Conservation (phyloP, 2,797 vertebrate species). For the Hippocampus kuda region DNA sequence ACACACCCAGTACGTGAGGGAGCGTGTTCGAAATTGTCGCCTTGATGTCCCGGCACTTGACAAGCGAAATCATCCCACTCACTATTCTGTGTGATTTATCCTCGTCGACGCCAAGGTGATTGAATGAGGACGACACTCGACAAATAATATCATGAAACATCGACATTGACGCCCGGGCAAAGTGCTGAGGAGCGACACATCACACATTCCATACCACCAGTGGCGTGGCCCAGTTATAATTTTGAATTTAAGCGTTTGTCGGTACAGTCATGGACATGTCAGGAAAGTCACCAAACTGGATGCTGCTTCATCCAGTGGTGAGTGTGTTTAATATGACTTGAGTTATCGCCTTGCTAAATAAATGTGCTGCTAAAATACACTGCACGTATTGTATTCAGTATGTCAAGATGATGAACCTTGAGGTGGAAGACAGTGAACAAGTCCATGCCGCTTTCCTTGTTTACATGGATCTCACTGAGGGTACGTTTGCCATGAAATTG, state of each 20-base stretch:
- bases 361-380: neutral
- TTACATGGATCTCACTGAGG: conserved; percentile 81
- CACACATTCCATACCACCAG: neutral
- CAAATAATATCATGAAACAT: neutral
- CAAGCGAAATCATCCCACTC: neutral
- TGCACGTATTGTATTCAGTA: conserved; percentile 58
- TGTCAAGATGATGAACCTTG: conserved; percentile 75
- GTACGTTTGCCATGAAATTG: conserved; percentile 35
- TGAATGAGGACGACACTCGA: neutral
- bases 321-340: conserved; percentile 4
- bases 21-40: neutral
- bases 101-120: neutral
- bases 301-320: conserved; percentile 56
- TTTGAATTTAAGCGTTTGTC: neutral
- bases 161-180: neutral
- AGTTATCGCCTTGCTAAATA: neutral
- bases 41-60: neutral
- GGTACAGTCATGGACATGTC: neutral
- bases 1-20: neutral
- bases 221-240: neutral
- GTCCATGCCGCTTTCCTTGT: conserved; percentile 84
- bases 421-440: conserved; percentile 73
- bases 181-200: neutral
- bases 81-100: neutral
- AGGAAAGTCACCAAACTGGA: conserved; percentile 51